phyloP scores from a whole-genome alignment of 2,113 vertebrate genomes.

The Rutilus rutilus region DNA sequence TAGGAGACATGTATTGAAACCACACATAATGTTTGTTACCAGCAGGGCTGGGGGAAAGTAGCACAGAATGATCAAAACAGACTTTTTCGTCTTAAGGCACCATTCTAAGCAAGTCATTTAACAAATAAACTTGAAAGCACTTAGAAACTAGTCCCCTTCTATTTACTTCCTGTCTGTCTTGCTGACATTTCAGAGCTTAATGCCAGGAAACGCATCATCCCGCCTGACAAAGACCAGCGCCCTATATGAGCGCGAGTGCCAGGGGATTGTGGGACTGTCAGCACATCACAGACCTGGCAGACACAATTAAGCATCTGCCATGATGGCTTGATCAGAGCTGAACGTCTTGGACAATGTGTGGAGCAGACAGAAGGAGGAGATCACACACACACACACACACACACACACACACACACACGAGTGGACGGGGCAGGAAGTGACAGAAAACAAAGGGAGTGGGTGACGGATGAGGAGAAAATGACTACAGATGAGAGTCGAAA shows the following conservation, averaged over 20 bases:
- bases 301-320: constrained; percentile 17
- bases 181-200: constrained; percentile 27
- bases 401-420: not conserved
- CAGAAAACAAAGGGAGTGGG: not conserved
- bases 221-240: not conserved
- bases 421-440: not conserved
- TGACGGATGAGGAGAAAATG: constrained; percentile 12
- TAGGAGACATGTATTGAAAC: not conserved
- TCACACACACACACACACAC: not conserved
- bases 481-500: not conserved
- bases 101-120: not conserved
- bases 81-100: not conserved
- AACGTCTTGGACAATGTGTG: constrained; percentile 8
- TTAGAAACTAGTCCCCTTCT: constrained; percentile 11
- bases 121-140: constrained; percentile 7
- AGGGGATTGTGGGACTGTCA: constrained; percentile 22
- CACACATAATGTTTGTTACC: not conserved
- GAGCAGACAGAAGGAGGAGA: constrained; percentile 15
- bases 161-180: constrained; percentile 6
- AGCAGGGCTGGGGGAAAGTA: not conserved
- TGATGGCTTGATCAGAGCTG: constrained; percentile 34
- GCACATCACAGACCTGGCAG: constrained; percentile 35
- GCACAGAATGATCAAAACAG: not conserved
- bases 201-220: constrained; percentile 12
- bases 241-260: not conserved